Percentiles rank a stretch among this genome's conserved stretches.
These are phyloP conservation scores for Parapristionchus giblindavisi DNA, from an alignment of 2,888 invertebrate species.

Conservation along the genomic window DNA sequence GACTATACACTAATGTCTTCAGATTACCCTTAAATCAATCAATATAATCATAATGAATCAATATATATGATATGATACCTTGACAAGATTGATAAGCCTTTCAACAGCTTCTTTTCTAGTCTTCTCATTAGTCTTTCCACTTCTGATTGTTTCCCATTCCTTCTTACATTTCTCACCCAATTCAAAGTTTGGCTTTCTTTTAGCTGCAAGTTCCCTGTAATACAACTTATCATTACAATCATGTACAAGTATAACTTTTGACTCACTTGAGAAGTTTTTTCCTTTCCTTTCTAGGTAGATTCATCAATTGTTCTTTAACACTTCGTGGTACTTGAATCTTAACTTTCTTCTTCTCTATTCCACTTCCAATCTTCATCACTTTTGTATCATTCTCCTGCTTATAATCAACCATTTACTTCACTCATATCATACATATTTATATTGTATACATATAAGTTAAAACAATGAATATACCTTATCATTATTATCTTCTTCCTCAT, in stretches of 20 bases:
- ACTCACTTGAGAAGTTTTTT: slow-evolving; percentile 52
- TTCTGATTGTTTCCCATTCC: slow-evolving; percentile 60
- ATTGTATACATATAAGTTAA: background rate
- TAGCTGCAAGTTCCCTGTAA: slow-evolving; percentile 40
- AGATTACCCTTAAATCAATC: slow-evolving; percentile 71
- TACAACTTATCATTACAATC: background rate
- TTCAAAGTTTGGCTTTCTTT: slow-evolving; percentile 59
- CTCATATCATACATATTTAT: background rate
- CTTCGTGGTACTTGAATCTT: slow-evolving; percentile 50
- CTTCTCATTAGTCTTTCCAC: slow-evolving; percentile 57
- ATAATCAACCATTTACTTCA: background rate
- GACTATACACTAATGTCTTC: slow-evolving; percentile 70
- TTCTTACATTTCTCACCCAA: slow-evolving; percentile 55
- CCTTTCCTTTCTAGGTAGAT: slow-evolving; percentile 60
- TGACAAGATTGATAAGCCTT: slow-evolving; percentile 50
- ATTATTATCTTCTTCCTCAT: slow-evolving; percentile 15
- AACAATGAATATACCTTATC: slow-evolving; percentile 28
- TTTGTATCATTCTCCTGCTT: slow-evolving; percentile 33
- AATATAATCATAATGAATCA: background rate
- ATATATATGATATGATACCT: slow-evolving; percentile 33
- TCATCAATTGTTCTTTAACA: slow-evolving; percentile 62
- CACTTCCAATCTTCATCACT: background rate
- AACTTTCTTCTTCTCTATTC: slow-evolving; percentile 4
- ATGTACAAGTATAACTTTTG: background rate
- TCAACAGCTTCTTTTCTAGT: slow-evolving; percentile 55